phyloP scores from a whole-genome alignment of 2,888 invertebrate genomes.

The Mythimna loreyi region DNA sequence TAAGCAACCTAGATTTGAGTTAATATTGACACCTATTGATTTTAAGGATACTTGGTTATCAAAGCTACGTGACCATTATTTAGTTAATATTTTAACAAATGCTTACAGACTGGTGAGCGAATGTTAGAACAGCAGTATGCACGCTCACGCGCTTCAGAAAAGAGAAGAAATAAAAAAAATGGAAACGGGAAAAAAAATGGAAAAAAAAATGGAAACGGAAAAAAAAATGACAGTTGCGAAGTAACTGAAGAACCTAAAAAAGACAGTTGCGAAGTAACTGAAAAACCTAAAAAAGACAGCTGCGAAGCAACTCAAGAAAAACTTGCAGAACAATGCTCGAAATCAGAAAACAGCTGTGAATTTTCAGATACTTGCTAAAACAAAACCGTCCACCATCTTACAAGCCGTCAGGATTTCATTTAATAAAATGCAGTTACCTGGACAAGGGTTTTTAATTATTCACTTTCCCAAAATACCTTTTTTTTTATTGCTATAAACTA shows the following conservation, averaged over 20 bases:
- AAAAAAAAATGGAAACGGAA: neutral
- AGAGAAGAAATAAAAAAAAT: rapidly evolving
- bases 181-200: neutral
- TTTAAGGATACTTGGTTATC: neutral
- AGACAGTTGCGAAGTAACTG: neutral
- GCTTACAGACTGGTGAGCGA: slow-evolving; percentile 9
- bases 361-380: neutral
- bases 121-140: neutral
- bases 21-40: neutral
- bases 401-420: neutral
- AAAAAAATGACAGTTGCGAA: neutral
- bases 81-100: neutral
- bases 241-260: too few species aligned
- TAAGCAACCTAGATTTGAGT: too few species aligned
- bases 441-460: neutral
- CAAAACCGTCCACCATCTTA: neutral
- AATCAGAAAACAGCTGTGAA: neutral
- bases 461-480: neutral
- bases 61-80: neutral
- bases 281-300: neutral
- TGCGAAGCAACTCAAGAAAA: neutral
- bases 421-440: slow-evolving; percentile 17
- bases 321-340: slow-evolving; percentile 24
- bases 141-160: neutral
- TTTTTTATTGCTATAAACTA: too few species aligned